phyloP scores from a whole-genome alignment of 2,113 vertebrate genomes.

The Passer montanus region DNA sequence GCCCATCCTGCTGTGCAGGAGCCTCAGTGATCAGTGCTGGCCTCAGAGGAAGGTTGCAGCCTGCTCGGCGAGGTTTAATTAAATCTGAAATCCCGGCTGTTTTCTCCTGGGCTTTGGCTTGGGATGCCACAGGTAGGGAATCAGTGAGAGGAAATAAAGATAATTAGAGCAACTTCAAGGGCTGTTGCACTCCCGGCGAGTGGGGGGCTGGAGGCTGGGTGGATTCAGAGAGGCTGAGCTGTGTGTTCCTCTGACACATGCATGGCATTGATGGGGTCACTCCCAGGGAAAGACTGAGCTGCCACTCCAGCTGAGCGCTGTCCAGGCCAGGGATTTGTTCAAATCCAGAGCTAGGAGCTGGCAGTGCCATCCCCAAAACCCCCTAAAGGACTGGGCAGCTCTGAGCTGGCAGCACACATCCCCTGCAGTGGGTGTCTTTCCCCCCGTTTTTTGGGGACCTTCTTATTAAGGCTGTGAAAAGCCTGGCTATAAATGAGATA shows the following conservation, averaged over 20 bases:
- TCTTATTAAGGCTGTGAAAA: neutral
- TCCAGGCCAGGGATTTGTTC: neutral
- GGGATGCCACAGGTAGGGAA: neutral
- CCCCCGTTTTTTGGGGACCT: neutral
- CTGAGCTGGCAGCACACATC: neutral
- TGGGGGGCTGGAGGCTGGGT: neutral
- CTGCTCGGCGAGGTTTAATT: constrained; percentile 33
- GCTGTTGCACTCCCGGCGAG: accelerated
- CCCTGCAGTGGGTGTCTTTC: neutral
- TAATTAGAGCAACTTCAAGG: constrained; percentile 33
- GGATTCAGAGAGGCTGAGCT: neutral
- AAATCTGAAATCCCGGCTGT: constrained; percentile 1
- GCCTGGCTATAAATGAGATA: constrained; percentile 3
- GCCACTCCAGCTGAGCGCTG: neutral
- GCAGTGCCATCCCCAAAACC: neutral
- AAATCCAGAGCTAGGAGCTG: neutral
- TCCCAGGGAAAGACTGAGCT: neutral
- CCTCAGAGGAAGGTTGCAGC: neutral
- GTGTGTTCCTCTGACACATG: neutral
- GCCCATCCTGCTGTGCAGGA: accelerated
- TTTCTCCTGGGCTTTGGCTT: constrained; percentile 41
- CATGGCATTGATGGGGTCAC: accelerated
- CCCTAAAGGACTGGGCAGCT: neutral
- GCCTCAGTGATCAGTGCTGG: accelerated
- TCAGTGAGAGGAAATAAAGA: constrained; percentile 30